Evolutionary conservation across 2,113 vertebrate genomes (phyloP).

Genomic region (Hepsetus odoe): DNA sequence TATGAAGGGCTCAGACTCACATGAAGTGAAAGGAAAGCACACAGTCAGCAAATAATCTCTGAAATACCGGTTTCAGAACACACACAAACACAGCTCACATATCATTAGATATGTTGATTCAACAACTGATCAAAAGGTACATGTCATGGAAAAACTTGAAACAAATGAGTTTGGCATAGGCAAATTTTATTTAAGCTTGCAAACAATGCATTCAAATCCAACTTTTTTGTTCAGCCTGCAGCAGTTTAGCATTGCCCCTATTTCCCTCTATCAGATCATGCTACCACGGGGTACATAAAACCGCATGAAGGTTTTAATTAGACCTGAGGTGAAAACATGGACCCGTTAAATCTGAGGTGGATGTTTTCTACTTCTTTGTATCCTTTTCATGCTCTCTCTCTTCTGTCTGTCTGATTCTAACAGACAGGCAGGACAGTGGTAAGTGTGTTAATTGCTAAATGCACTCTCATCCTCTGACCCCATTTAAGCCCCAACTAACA

Average conservation of each 20-base stretch:
- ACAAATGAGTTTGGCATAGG: too few species aligned
- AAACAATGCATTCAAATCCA: too few species aligned
- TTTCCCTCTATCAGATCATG: too few species aligned
- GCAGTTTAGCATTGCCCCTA: too few species aligned
- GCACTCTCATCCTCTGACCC: not conserved
- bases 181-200: too few species aligned
- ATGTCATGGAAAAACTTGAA: too few species aligned
- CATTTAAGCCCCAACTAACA: not conserved
- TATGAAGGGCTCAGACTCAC: not conserved
- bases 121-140: not conserved
- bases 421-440: not conserved
- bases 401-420: not conserved
- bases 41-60: conserved; percentile 25
- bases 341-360: not conserved
- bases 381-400: too few species aligned
- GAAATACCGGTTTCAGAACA: conserved; percentile 35
- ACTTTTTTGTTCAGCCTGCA: too few species aligned
- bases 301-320: too few species aligned
- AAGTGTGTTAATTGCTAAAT: conserved; percentile 1
- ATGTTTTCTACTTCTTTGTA: not conserved
- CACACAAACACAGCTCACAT: conserved; percentile 16
- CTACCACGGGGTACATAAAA: too few species aligned
- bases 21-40: not conserved
- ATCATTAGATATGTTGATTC: conserved; percentile 16
- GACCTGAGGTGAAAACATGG: too few species aligned